These are phyloP conservation scores for Pelobates fuscus DNA, from an alignment of 2,113 vertebrate genomes.

Conservation along the genomic window DNA sequence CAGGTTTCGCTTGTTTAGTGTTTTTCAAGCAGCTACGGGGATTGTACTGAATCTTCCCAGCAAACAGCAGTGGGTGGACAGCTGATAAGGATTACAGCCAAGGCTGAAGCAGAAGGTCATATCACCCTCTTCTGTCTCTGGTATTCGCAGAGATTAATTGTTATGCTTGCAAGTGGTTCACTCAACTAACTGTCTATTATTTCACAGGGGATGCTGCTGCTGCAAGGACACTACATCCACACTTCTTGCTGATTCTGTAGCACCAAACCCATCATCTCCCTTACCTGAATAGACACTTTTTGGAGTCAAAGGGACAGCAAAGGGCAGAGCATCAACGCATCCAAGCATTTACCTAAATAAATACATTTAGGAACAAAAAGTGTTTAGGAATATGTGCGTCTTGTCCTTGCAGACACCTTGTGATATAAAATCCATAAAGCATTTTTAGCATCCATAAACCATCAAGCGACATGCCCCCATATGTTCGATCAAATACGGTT, in stretches of 20 bases:
- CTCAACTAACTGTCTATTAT: constrained; percentile 49
- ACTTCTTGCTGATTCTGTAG: constrained; percentile 25
- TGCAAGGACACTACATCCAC: constrained; percentile 28
- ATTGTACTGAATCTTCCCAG: constrained; percentile 41
- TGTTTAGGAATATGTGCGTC: no score
- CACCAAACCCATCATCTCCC: constrained; percentile 31
- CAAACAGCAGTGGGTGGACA: constrained; percentile 49
- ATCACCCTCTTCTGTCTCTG: constrained; percentile 49
- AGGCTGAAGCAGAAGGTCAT: constrained; percentile 50
- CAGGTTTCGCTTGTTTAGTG: constrained; percentile 43
- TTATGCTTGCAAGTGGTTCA: constrained; percentile 50
- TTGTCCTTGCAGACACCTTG: no score
- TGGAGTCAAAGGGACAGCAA: constrained; percentile 24
- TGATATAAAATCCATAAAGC: no score
- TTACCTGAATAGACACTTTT: constrained; percentile 27
- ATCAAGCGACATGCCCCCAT: no score
- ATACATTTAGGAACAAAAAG: background rate
- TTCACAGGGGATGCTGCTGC: constrained; percentile 32
- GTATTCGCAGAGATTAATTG: constrained; percentile 48
- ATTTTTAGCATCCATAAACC: no score
- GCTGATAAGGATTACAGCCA: constrained; percentile 50
- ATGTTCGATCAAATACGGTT: no score
- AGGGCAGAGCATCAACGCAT: constrained; percentile 2
- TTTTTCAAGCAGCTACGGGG: constrained; percentile 40
- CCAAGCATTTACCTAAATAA: constrained; percentile 3